phyloP scores from a whole-genome alignment of 1,140 invertebrate genomes.

The Procambarus clarkii region DNA sequence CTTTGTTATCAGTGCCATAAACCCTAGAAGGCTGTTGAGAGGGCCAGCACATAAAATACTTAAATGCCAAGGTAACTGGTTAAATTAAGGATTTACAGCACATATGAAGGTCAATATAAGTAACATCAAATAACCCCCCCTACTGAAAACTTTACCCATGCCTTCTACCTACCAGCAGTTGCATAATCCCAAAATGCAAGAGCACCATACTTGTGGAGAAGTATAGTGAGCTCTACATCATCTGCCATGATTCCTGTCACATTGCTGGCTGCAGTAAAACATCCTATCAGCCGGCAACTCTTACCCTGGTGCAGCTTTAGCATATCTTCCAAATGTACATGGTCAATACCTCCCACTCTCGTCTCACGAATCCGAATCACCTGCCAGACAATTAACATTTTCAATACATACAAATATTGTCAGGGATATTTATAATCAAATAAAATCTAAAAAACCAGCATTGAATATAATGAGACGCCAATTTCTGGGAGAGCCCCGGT shows the following conservation, averaged over 20 bases:
- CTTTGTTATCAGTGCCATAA: too few species aligned
- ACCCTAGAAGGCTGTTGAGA: too few species aligned
- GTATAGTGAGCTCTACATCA: constrained; percentile 87
- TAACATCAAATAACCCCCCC: too few species aligned
- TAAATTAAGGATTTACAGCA: too few species aligned
- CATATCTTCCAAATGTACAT: constrained; percentile 85
- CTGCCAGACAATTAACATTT: constrained; percentile 7
- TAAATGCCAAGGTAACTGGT: too few species aligned
- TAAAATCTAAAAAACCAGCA: too few species aligned
- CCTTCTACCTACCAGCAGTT: constrained; percentile 79
- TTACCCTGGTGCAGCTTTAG: constrained; percentile 80
- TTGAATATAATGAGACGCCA: too few species aligned
- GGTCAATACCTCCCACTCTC: constrained; percentile 83
- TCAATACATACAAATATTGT: too few species aligned
- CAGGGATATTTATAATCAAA: too few species aligned
- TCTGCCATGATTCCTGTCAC: constrained; percentile 92
- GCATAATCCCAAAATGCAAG: constrained; percentile 94
- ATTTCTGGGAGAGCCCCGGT: too few species aligned
- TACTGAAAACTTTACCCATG: not conserved
- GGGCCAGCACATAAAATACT: too few species aligned
- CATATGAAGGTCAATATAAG: too few species aligned
- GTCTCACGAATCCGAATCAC: constrained; percentile 62
- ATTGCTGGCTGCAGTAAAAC: constrained; percentile 91
- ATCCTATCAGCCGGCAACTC: constrained; percentile 83
- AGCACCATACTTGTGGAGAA: constrained; percentile 89